These are phyloP conservation scores for Monopis laevigella DNA, from an alignment of 2,888 invertebrate genomes.

Conservation along the genomic window DNA sequence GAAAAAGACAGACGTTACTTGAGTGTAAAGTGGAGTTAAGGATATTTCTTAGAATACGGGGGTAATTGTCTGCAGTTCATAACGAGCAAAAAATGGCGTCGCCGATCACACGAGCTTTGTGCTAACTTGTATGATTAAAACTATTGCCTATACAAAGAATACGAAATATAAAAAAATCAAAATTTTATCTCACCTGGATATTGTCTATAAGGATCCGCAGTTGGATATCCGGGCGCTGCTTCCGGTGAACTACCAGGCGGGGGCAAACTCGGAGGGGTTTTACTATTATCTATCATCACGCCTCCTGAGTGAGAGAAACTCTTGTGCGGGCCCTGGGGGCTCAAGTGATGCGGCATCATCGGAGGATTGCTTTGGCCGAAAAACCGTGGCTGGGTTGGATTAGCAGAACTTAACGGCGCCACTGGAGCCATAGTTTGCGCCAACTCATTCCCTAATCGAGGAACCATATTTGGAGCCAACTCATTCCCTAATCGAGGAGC, in stretches of 20 bases:
- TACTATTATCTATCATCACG: background rate
- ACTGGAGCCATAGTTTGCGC: slow-evolving; percentile 24
- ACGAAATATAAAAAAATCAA: background rate
- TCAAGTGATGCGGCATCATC: no score
- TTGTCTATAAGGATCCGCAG: slow-evolving; percentile 41
- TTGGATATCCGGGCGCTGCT: slow-evolving; percentile 15
- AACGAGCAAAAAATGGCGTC: no score
- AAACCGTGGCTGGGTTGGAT: background rate
- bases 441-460: slow-evolving; percentile 25
- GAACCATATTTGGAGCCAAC: slow-evolving; percentile 22
- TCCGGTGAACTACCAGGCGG: slow-evolving; percentile 21
- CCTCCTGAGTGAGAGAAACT: background rate
- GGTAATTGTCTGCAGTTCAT: no score
- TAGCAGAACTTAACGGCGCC: slow-evolving; percentile 25
- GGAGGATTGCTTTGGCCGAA: no score
- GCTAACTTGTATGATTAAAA: no score
- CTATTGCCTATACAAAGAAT: no score
- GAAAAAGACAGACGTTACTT: no score
- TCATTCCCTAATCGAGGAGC: slow-evolving; percentile 22
- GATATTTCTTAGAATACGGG: no score
- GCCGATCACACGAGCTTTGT: no score
- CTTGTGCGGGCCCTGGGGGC: background rate
- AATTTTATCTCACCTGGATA: slow-evolving; percentile 44
- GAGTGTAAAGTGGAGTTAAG: no score
- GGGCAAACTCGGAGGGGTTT: background rate